Conservation (phyloP, 2,888 invertebrate genomes). For the Zele albiditarsus region DNA sequence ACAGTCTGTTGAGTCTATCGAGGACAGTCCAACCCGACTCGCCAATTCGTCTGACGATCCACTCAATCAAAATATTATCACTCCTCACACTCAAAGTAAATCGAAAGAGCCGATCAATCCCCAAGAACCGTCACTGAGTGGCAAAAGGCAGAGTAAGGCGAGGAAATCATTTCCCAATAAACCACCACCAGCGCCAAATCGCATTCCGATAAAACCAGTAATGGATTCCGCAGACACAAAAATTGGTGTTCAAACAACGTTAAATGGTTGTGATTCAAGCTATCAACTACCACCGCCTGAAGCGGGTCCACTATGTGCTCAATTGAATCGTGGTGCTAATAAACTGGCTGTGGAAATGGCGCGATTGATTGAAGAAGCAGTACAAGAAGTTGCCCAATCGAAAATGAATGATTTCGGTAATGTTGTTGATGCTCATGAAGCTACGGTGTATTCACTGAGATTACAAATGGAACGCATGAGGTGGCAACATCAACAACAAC, state of each 20-base stretch:
- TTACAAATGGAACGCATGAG: constrained; percentile 82
- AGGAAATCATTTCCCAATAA: constrained; percentile 71
- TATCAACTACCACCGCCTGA: constrained; percentile 65
- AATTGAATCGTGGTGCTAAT: constrained; percentile 62
- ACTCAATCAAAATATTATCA: not conserved
- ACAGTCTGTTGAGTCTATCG: constrained; percentile 17
- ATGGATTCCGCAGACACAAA: constrained; percentile 52
- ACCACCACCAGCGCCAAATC: constrained; percentile 52
- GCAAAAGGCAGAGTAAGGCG: constrained; percentile 65
- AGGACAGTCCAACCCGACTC: not conserved
- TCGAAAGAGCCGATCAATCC: not conserved
- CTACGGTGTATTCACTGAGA: constrained; percentile 77
- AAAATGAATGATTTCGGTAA: constrained; percentile 46
- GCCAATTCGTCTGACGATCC: not conserved
- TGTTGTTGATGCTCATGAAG: constrained; percentile 72
- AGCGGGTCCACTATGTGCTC: constrained; percentile 66
- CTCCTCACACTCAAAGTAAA: not conserved
- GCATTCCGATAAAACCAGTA: constrained; percentile 44
- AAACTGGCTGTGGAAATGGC: constrained; percentile 66
- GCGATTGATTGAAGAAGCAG: constrained; percentile 66
- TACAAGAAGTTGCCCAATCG: constrained; percentile 57
- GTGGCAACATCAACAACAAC: constrained; percentile 83
- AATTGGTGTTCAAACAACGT: constrained; percentile 52
- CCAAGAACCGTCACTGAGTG: not conserved
- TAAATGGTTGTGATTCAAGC: constrained; percentile 46